phyloP scores from a whole-genome alignment of 2,113 vertebrate species.

The Spilogale gracilis region DNA sequence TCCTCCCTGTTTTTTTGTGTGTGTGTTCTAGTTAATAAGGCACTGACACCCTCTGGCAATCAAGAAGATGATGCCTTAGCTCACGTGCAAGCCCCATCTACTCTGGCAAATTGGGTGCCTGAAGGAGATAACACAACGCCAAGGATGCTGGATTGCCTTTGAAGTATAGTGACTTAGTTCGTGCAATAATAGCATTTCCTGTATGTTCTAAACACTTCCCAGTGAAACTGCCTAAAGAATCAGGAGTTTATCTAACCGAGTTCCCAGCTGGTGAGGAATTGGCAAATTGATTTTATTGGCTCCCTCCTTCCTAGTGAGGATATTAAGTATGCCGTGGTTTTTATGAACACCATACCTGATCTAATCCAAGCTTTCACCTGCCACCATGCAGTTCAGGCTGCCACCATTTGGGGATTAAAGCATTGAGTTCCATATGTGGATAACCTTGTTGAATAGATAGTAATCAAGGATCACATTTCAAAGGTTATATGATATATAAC shows the following conservation, averaged over 20 bases:
- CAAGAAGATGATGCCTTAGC: not conserved
- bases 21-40: not conserved
- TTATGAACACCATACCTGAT: not conserved
- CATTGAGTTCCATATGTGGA: not conserved
- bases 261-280: not conserved
- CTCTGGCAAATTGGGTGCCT: not conserved
- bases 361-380: not conserved
- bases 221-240: not conserved
- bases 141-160: not conserved
- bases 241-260: not conserved
- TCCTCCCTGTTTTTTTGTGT: not conserved
- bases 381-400: not conserved
- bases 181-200: not conserved
- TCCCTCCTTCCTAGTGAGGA: not conserved
- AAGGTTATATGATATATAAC: not conserved
- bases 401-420: not conserved
- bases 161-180: not conserved
- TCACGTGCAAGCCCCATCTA: not conserved
- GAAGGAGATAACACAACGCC: not conserved
- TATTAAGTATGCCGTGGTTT: not conserved
- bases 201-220: not conserved
- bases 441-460: not conserved
- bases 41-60: not conserved
- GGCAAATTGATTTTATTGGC: not conserved
- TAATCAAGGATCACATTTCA: not conserved